phyloP scores from a whole-genome alignment of 2,797 vertebrate genomes.

The Sternarchorhynchus goeldii region DNA sequence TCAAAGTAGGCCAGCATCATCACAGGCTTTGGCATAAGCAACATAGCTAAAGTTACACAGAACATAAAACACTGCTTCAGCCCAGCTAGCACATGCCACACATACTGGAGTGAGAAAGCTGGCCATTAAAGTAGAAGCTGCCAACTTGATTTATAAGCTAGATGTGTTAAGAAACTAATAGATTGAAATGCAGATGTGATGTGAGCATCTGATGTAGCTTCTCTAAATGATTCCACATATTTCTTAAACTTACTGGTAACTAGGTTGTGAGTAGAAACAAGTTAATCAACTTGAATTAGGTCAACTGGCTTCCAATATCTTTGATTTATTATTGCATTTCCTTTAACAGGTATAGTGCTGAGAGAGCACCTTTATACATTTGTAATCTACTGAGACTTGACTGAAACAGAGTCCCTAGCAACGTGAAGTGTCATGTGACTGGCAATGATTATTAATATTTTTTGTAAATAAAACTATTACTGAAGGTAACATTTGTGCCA shows the following conservation, averaged over 20 bases:
- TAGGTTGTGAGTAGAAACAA: too few species aligned
- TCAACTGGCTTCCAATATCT: neutral
- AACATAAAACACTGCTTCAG: neutral
- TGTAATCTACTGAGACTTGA: neutral
- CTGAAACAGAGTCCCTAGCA: neutral
- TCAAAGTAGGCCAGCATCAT: slow-evolving; percentile 14
- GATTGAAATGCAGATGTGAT: too few species aligned
- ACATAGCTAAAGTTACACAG: neutral
- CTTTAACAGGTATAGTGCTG: neutral
- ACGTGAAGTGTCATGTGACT: neutral
- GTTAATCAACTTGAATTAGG: neutral
- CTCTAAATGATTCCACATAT: too few species aligned
- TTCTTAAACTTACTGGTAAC: too few species aligned
- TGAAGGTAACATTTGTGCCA: neutral
- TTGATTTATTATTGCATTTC: slow-evolving; percentile 3
- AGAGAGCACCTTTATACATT: neutral
- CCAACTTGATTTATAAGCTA: neutral
- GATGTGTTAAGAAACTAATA: neutral
- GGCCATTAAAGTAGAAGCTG: neutral
- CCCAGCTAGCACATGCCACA: neutral
- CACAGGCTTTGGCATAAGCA: slow-evolving; percentile 9
- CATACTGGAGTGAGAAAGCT: neutral
- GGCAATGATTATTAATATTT: neutral
- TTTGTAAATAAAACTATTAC: neutral
- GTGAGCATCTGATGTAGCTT: too few species aligned